Conservation (phyloP, 2,113 vertebrate species). For the Dasypus novemcinctus region DNA sequence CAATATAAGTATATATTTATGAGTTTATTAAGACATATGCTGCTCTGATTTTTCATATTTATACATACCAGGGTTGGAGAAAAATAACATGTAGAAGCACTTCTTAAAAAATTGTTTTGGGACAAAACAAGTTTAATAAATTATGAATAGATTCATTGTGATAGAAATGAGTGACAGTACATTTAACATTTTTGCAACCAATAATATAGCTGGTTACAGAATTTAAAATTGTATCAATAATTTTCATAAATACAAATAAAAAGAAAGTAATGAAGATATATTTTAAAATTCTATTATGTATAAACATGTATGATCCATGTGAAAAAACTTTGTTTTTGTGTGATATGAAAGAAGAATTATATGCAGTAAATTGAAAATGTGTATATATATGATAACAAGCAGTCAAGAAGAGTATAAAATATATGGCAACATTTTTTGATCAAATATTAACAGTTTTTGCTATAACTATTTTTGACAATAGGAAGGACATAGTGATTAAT, state of each 20-base stretch:
- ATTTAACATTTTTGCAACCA: neutral
- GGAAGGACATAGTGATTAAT: too few relatives aligned
- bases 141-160: neutral
- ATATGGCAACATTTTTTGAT: neutral
- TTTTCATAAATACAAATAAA: neutral
- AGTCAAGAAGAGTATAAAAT: neutral
- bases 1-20: too few relatives aligned
- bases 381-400: too few relatives aligned
- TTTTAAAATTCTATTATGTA: neutral
- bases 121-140: neutral
- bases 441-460: neutral
- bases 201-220: neutral
- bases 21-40: too few relatives aligned
- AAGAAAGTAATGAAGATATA: neutral
- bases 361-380: too few relatives aligned
- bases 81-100: neutral
- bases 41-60: neutral
- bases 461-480: neutral
- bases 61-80: neutral
- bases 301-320: too few relatives aligned
- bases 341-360: too few relatives aligned
- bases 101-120: neutral
- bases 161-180: neutral
- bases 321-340: too few relatives aligned
- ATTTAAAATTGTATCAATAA: neutral